Conservation (phyloP, 1,140 invertebrate genomes). For the Monochamus saltuarius region DNA sequence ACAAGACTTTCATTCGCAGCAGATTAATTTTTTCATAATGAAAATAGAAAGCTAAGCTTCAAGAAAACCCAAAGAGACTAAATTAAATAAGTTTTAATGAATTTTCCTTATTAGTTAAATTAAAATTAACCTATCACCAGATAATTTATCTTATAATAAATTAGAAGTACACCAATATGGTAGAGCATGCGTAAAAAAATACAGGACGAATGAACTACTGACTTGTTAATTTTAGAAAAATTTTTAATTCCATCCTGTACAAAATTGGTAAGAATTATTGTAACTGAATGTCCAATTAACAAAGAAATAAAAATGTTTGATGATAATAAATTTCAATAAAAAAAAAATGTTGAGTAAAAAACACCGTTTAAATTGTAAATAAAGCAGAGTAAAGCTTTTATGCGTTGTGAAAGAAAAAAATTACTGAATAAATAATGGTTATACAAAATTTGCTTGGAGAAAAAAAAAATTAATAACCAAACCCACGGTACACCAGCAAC, state of each 20-base stretch:
- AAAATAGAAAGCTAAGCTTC: neutral
- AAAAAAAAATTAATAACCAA: slow-evolving; percentile 13
- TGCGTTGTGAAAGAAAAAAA: too few relatives aligned
- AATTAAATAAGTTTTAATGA: slow-evolving; percentile 5
- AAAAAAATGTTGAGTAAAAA: too few relatives aligned
- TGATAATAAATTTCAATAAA: too few relatives aligned
- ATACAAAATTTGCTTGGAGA: too few relatives aligned
- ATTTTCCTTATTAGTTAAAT: too few relatives aligned
- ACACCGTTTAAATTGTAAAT: too few relatives aligned
- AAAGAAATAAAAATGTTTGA: too few relatives aligned
- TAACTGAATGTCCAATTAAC: too few relatives aligned
- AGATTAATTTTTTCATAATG: neutral
- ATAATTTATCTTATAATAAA: slow-evolving; percentile 27
- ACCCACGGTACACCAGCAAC: slow-evolving; percentile 39
- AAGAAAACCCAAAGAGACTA: slow-evolving; percentile 9
- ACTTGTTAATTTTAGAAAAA: slow-evolving; percentile 7
- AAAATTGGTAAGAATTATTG: too few relatives aligned
- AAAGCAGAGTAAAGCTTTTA: too few relatives aligned
- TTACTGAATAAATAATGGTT: too few relatives aligned
- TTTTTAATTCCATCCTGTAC: slow-evolving; percentile 1
- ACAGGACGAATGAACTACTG: neutral
- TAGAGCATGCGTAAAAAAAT: slow-evolving; percentile 23
- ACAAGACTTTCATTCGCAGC: neutral
- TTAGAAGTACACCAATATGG: slow-evolving; percentile 40
- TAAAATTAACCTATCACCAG: slow-evolving; percentile 21